Base-by-base conservation (phyloP, 92 coral and sea anemone species). In the Epizoanthus rinbou region DNA sequence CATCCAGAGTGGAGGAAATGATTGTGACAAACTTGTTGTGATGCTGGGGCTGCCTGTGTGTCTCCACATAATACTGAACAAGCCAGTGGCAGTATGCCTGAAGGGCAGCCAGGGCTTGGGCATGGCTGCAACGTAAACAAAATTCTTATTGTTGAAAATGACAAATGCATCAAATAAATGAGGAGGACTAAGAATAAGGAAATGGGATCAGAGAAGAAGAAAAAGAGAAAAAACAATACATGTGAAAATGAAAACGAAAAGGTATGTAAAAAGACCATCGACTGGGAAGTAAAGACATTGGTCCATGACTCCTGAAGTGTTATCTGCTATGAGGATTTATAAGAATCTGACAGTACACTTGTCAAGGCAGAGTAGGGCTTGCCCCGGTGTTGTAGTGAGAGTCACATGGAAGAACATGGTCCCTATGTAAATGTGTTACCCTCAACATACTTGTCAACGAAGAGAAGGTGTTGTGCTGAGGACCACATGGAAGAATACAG, bases 1-100 rank as follows among this genome's bases (percentile, higher is more conserved):
- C 93, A 87, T 96, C 97, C n/a, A 94, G 83, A 57, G 90, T 86
- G 73, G 92, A 85, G 15, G 99, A 96, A 57, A 96, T 90, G 43
- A 96, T 94, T 9, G 93, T 79, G 19, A 93, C 92, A 94, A 96
- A 94, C 54, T 94, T 93, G 80, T 94, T 86, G 81, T 94, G 98
- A 79, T 94, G 92, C 56, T 96, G 99, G 53, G 95, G 94, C 37
- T 94, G 98, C 31, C 98, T 83, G 70, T 96, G 97, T 23, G 97
- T 92, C 72, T 94, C 94, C n/a, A 87, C 75, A 81, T 94, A 91
- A 88, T 90, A 92, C 79, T 96, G 99, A 14, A 95, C 84, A 87
- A 96, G 69, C 99, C 99, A 96, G 70, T 96, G 98, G 63, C 98
- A 91, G 83, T 96, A 96, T 1, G 94, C 98, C 81, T 96, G 99